Percentiles rank a stretch among this genome's conserved stretches.
phyloP scores from a whole-genome alignment of 2,888 invertebrate species.

The Argyra leucocephala region DNA sequence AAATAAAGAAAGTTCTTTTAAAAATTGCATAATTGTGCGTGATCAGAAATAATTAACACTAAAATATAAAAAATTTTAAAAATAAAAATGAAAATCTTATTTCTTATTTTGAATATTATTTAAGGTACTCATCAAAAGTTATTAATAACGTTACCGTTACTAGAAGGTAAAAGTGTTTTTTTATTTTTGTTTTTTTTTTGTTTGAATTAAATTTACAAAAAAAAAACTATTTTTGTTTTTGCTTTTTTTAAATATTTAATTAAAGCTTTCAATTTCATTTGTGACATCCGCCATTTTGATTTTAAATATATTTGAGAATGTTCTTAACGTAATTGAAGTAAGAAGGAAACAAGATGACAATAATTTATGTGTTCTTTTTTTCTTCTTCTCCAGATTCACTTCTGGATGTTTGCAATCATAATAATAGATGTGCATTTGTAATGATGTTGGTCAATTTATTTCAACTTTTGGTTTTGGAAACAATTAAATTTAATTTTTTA shows the following conservation, averaged over 20 bases:
- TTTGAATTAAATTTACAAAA: not conserved
- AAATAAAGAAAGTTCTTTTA: not conserved
- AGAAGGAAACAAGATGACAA: too few relatives aligned
- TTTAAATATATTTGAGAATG: too few relatives aligned
- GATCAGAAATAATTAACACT: slow-evolving; percentile 6
- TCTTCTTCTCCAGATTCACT: too few relatives aligned
- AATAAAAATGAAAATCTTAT: too few relatives aligned
- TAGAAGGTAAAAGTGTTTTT: not conserved
- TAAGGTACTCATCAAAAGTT: not conserved
- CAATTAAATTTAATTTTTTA: too few relatives aligned
- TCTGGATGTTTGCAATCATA: too few relatives aligned
- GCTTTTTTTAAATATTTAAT: not conserved
- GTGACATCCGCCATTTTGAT: not conserved
- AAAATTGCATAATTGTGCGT: slow-evolving; percentile 3
- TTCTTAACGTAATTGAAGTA: too few relatives aligned
- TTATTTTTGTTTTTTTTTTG: too few relatives aligned
- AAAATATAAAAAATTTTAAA: not conserved
- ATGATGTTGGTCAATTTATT: too few relatives aligned
- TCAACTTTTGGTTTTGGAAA: too few relatives aligned
- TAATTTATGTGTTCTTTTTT: too few relatives aligned
- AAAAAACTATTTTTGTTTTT: not conserved
- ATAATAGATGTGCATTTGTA: too few relatives aligned
- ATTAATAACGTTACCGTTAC: not conserved
- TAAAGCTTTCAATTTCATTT: not conserved
- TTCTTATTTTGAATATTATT: not conserved